These are phyloP conservation scores for Strix occidentalis DNA, from an alignment of 2,797 vertebrate species.

Conservation along the genomic window DNA sequence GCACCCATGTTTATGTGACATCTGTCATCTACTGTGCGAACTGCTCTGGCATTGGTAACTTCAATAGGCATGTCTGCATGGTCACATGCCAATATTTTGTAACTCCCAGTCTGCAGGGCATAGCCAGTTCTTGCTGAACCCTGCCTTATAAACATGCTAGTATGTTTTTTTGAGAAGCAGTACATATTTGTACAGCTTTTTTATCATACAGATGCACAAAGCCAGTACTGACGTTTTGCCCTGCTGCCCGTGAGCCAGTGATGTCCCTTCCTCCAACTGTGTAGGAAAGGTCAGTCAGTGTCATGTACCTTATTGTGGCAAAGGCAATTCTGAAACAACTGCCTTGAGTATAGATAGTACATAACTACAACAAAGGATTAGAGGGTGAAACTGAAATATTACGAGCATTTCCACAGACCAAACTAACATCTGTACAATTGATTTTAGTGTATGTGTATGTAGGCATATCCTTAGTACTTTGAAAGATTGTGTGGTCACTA, in stretches of 20 bases:
- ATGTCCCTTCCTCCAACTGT: neutral
- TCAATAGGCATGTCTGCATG: neutral
- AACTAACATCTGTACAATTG: neutral
- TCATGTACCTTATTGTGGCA: neutral
- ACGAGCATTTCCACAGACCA: neutral
- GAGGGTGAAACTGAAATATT: neutral
- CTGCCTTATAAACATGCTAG: neutral
- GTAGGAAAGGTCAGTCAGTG: neutral
- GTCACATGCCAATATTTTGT: neutral
- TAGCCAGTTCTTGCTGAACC: neutral
- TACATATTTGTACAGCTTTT: neutral
- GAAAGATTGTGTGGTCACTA: neutral
- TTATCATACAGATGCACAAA: neutral
- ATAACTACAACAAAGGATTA: neutral
- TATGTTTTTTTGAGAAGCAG: neutral
- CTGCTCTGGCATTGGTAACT: neutral
- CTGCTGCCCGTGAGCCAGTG: neutral
- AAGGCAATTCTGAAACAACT: neutral
- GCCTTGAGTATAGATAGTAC: neutral
- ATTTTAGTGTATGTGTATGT: neutral
- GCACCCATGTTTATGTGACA: neutral
- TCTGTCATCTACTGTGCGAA: neutral
- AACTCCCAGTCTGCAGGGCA: neutral
- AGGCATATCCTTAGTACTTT: neutral
- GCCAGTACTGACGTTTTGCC: neutral